Conservation (phyloP, 2,113 vertebrate genomes). For the Gymnobelideus leadbeateri region DNA sequence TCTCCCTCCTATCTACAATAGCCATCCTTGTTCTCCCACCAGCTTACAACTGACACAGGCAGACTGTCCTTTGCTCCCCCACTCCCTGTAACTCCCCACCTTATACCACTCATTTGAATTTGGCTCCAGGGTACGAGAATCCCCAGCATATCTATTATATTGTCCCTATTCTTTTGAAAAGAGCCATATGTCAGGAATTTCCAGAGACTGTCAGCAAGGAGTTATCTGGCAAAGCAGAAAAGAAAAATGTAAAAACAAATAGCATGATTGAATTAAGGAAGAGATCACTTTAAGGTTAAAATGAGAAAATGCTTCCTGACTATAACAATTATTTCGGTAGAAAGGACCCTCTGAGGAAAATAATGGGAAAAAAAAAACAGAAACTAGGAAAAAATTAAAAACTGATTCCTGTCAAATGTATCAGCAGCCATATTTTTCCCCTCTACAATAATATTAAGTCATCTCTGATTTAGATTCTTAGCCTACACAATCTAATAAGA, state of each 20-base stretch:
- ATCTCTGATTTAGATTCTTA: neutral
- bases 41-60: neutral
- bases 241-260: neutral
- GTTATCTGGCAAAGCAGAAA: neutral
- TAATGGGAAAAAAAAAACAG: neutral
- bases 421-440: neutral
- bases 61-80: neutral
- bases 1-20: neutral
- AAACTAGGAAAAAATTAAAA: neutral
- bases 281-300: neutral
- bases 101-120: neutral
- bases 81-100: neutral
- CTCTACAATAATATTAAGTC: neutral
- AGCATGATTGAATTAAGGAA: neutral
- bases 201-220: neutral
- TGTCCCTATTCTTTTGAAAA: neutral
- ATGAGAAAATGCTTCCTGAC: neutral
- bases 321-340: neutral
- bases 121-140: neutral
- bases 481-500: neutral
- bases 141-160: neutral
- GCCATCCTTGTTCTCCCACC: neutral
- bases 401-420: neutral
- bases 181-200: neutral
- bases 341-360: neutral